These are phyloP conservation scores for Spilogale gracilis DNA, from an alignment of 2,113 vertebrate species.

Conservation along the genomic window DNA sequence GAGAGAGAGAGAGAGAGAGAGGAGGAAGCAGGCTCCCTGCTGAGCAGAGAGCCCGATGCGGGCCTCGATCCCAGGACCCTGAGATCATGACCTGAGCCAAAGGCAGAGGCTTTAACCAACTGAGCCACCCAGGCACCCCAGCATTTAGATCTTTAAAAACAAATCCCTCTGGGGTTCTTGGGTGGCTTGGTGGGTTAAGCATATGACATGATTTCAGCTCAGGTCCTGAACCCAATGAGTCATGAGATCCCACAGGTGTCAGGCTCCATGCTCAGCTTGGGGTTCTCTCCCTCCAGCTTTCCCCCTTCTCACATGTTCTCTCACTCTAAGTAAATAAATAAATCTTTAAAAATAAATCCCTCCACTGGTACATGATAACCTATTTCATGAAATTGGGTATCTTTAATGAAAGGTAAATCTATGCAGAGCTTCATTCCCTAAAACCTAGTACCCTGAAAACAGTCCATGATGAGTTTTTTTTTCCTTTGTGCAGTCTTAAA, in stretches of 20 bases:
- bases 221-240: not conserved
- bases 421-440: not conserved
- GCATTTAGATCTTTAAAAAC: not conserved
- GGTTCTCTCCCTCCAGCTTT: not conserved
- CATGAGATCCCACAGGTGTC: not conserved
- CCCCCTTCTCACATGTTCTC: not conserved
- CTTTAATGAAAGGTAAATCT: not conserved
- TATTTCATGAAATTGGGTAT: not conserved
- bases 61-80: too few species aligned
- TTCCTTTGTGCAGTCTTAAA: not conserved
- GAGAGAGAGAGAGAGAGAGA: too few species aligned
- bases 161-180: not conserved
- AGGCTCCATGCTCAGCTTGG: not conserved
- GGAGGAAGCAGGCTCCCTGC: too few species aligned
- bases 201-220: not conserved
- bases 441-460: not conserved
- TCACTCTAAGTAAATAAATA: not conserved
- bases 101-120: too few species aligned
- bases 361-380: not conserved
- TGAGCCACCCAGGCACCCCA: not conserved
- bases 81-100: too few species aligned
- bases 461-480: not conserved
- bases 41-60: too few species aligned
- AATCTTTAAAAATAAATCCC: not conserved
- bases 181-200: not conserved